phyloP scores from a whole-genome alignment of 2,797 vertebrate genomes.

The Esox lucius region DNA sequence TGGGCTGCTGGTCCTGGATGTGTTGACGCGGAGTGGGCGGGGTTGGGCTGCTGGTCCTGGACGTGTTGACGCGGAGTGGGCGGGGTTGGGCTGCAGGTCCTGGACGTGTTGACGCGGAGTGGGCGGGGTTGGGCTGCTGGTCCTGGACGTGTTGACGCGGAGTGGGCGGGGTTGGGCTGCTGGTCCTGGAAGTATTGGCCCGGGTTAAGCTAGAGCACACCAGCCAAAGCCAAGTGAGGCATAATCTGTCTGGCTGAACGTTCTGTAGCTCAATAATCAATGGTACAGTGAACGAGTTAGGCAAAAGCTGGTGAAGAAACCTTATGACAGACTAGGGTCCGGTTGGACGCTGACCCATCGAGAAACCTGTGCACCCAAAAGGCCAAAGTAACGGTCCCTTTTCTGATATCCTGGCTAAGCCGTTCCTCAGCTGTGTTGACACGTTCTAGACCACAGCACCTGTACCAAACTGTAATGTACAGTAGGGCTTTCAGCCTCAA shows the following conservation, averaged over 20 bases:
- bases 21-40: no score
- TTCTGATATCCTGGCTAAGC: not conserved
- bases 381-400: not conserved
- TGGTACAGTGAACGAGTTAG: not conserved
- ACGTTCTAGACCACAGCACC: not conserved
- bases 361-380: slow-evolving; percentile 6
- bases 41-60: no score
- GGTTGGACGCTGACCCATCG: not conserved
- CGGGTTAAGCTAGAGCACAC: not conserved
- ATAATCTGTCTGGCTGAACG: not conserved
- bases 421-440: not conserved
- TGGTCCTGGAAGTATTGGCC: not conserved
- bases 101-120: no score
- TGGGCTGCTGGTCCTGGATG: no score
- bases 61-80: no score
- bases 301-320: not conserved
- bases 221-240: not conserved
- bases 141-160: no score
- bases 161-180: no score
- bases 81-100: no score
- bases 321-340: not conserved
- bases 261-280: not conserved
- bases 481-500: not conserved
- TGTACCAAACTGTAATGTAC: not conserved
- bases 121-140: no score